A percentile compares a stretch with the other conserved stretches of the same genome.
phyloP scores from a whole-genome alignment of 1,140 invertebrate species.

The Anastatus disparis region DNA sequence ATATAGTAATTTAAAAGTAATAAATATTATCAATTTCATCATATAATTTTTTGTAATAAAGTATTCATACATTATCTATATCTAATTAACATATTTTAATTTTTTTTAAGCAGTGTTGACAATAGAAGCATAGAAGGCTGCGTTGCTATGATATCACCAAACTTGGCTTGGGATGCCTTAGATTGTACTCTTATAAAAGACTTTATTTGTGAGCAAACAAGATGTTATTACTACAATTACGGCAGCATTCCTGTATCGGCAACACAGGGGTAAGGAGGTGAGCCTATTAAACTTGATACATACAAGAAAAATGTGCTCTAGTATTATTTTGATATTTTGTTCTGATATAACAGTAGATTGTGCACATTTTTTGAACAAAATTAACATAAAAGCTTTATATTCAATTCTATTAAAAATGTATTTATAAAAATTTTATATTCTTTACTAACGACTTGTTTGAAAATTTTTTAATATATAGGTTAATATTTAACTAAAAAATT shows the following conservation, averaged over 20 bases:
- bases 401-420: no score
- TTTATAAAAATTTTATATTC: no score
- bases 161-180: constrained; percentile 81
- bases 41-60: no score
- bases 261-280: constrained; percentile 87
- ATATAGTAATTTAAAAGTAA: no score
- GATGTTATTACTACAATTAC: constrained; percentile 91
- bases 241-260: constrained; percentile 87
- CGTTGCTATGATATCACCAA: constrained; percentile 79
- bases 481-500: no score
- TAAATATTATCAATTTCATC: no score
- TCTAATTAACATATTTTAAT: constrained; percentile 37
- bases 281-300: constrained; percentile 49
- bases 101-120: constrained; percentile 63
- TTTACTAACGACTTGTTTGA: no score
- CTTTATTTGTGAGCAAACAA: constrained; percentile 88
- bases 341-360: no score
- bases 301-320: not conserved
- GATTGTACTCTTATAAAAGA: constrained; percentile 86
- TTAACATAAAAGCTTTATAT: no score
- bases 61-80: not conserved
- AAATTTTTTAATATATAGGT: no score
- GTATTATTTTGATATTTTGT: no score
- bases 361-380: no score
- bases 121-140: constrained; percentile 76